Evolutionary conservation across 2,113 vertebrate genomes (phyloP).

Genomic region (Sula dactylatra): DNA sequence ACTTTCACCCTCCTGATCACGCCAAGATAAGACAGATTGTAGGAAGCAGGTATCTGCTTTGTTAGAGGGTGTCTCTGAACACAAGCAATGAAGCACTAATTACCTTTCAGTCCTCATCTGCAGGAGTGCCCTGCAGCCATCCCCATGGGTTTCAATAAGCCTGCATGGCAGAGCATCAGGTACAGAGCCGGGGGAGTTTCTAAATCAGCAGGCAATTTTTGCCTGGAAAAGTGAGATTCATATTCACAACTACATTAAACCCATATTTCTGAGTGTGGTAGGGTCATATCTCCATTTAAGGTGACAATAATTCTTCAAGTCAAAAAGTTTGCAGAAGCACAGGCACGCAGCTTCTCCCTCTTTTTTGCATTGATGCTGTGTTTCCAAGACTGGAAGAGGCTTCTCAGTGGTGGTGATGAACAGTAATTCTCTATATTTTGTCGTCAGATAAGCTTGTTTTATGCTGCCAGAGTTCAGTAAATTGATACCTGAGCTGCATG

Average conservation of each 20-base stretch:
- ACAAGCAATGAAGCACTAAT: not conserved
- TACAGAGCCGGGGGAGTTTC: not conserved
- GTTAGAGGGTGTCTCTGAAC: not conserved
- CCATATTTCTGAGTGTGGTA: not conserved
- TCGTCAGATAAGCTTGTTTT: not conserved
- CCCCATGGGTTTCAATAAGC: not conserved
- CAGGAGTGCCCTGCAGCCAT: not conserved
- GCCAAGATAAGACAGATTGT: not conserved
- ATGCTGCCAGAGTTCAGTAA: constrained; percentile 1
- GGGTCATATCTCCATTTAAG: not conserved
- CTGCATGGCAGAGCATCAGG: not conserved
- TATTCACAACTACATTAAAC: not conserved
- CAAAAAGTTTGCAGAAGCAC: not conserved
- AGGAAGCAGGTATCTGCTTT: not conserved
- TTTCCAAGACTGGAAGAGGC: not conserved
- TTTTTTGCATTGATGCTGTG: not conserved
- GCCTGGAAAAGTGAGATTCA: not conserved
- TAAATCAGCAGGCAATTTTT: not conserved
- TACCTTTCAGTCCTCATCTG: rapidly evolving
- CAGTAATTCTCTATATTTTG: not conserved
- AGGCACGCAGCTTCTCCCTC: not conserved
- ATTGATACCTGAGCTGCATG: not conserved
- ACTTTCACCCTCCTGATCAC: not conserved
- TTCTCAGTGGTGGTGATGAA: not conserved
- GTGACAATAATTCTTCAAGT: not conserved